Evolutionary conservation across 92 coral and sea anemone genomes (phyloP), one percentile per base, ranked within the genome.

Genomic region (Epizoanthus scotinus): DNA sequence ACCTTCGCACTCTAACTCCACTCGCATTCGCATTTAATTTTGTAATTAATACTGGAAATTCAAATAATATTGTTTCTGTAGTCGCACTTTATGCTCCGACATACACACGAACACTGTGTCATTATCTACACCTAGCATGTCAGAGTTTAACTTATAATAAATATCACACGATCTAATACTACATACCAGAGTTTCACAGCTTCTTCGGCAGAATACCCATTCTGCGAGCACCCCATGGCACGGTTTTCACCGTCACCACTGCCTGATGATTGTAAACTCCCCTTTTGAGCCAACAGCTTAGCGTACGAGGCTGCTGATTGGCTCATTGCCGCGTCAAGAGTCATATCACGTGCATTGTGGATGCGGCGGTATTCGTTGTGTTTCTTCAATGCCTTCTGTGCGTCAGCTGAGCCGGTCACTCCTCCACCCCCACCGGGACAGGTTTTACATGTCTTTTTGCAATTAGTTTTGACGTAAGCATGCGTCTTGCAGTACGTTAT

Each of bases 311-410:
- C 61, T 38, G 81, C 81, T 9, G 81, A 38, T 31, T 38, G 36
- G 42, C 67, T 75, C 81, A 75, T 75, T 22, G 81, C 34, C 1
- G 81, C 56, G 58, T 75, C 81, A 22, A 75, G 67, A 1, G 36
- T 59, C 68, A 75, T 20, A 17, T 19, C 81, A 1, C 55, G 53
- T 0, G 81, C 81, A 14, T 57, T 58, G 68, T 75, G 81, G 21
- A 75, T 75, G 20, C 54, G 52, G 25, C 81, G 81, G 54, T 75
- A 75, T 20, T 75, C 81, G 28, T 75, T 75, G 56, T 75, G 81
- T 34, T 75, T 58, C 55, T 34, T 31, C 21, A 75, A 18, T 2
- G 28, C 59, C 25, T 47, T 70, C 26, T 21, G 58, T 70, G 49
- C 57, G 6, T 70, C 60, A 49, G 49, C 78, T 34, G 52, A 47